phyloP scores from a whole-genome alignment of 2,113 vertebrate species.

The Perognathus longimembris region DNA sequence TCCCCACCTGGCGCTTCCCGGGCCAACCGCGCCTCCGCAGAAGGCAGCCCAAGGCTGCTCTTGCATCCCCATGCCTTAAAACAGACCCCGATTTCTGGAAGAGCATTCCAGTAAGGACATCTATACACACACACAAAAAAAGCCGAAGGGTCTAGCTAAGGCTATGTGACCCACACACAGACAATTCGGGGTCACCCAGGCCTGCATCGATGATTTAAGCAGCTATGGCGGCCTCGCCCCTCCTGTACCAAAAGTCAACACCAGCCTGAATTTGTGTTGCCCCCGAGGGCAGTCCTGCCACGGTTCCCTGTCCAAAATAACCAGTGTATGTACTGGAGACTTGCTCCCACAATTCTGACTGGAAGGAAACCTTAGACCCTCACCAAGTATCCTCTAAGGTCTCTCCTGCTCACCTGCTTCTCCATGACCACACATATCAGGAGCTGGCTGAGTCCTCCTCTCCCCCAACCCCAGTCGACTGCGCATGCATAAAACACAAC shows the following conservation, averaged over 20 bases:
- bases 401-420: background rate
- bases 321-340: background rate
- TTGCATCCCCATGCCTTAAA: background rate
- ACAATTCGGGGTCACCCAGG: no score
- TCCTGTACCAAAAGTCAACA: background rate
- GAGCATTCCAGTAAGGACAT: background rate
- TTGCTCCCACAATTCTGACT: background rate
- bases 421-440: background rate
- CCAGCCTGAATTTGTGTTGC: background rate
- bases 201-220: background rate
- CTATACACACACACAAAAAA: background rate
- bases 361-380: background rate
- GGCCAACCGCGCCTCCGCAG: no score
- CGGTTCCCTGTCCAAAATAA: constrained; percentile 38
- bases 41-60: background rate
- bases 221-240: background rate
- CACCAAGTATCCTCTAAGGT: background rate
- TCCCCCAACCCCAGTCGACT: background rate
- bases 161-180: no score
- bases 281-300: background rate
- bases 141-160: background rate
- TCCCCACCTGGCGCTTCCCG: background rate
- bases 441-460: background rate
- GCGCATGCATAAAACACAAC: background rate
- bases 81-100: background rate